Conservation (phyloP, 2,888 invertebrate genomes). For the Pachymerium ferrugineum region DNA sequence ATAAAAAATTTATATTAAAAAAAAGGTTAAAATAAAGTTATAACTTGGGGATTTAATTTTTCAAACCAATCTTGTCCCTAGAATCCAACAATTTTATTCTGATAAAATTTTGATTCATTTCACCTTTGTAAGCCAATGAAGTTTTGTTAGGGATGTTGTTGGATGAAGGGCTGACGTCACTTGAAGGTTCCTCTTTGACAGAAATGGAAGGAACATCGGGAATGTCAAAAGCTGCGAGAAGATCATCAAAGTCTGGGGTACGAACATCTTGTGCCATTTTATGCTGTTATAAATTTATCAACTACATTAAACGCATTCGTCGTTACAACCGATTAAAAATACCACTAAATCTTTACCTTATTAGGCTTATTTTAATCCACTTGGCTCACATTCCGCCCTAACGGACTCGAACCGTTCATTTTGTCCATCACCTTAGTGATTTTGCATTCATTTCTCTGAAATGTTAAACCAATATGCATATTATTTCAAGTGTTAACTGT, state of each 20-base stretch:
- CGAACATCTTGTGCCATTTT: conserved; percentile 32
- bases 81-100: background rate
- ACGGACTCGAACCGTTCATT: background rate
- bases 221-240: conserved; percentile 34
- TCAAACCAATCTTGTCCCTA: too few species aligned
- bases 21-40: background rate
- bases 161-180: background rate
- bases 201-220: conserved; percentile 32
- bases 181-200: background rate
- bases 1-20: background rate
- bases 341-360: background rate
- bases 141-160: background rate
- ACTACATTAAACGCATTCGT: too few species aligned
- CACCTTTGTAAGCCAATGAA: background rate
- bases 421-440: background rate
- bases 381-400: background rate
- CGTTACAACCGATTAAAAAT: background rate
- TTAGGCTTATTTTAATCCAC: background rate
- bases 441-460: background rate
- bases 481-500: too few species aligned
- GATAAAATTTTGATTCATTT: too few species aligned
- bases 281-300: too few species aligned
- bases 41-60: too few species aligned
- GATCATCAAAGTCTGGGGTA: conserved; percentile 35
- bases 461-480: too few species aligned